Base-by-base conservation (phyloP, 2,113 vertebrate genomes). In the Tichodroma muraria region DNA sequence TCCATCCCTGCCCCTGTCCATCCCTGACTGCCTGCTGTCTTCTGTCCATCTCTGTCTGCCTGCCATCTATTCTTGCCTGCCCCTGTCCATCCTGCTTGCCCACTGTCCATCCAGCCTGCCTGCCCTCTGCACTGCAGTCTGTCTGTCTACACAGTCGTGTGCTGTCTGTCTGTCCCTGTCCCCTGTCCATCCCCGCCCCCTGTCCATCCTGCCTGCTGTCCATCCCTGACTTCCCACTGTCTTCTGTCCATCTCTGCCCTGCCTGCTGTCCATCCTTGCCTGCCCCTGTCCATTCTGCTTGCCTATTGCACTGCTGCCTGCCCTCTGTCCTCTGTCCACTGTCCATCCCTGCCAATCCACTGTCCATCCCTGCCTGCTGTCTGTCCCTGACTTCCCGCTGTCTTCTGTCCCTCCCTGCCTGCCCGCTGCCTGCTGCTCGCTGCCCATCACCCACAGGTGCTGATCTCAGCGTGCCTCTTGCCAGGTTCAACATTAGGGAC, bases 391-490 rank as follows among this genome's bases (percentile, higher is more conserved):
- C n/a, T n/a, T n/a, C n/a, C n/a, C 13, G 24, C 53, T 45, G 24
- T 9, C 54, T 6, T 10, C 25, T 47, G 72, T 28, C 20, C 19
- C 7, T 18, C 53, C 42, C 52, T 16, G 27, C 63, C 16, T 6
- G 25, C 49, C 24, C 2, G 3, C 47, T 45, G 20, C 35, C 35
- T 16, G 15, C 69, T 9, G 16, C 52, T 15, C 1, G 0, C 33
- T 24, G 30, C 33, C 23, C 4, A 4, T 37, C 0, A 0, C 63
- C 47, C 21, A 5, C 1, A 4, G 40, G 54, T 15, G 25, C 68
- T 37, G 31, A 10, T 68, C 47, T 35, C 35, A 28, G 13, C 1
- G 0, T 12, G 22, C 33, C 47, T 40, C 23, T 33, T 42, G 42
- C 47, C 60, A 54, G 31, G 35, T 42, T 68, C 47, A 54, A 47